Base-by-base conservation (phyloP, 2,113 vertebrate species). In the Chaetops frenatus region DNA sequence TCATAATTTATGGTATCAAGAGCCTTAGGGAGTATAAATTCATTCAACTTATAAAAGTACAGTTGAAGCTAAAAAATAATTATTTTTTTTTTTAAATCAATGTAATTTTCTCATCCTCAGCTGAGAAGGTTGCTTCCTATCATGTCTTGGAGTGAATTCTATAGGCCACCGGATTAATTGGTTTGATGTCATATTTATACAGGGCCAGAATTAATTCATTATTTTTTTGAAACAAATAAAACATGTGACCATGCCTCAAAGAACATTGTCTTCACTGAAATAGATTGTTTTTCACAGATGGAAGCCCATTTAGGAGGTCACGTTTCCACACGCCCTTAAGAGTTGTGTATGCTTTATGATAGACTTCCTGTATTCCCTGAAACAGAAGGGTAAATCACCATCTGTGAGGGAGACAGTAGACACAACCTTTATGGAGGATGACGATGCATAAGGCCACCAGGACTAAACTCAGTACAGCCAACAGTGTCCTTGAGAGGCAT, bases 401-500 rank as follows among this genome's bases (percentile, higher is more conserved):
- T 60, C 5, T 57, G n/a, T 31, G 38, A 47, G 58, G 21, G 54
- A 86, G 36, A 44, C 48, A 80, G 42, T 21, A 51, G 61, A 12
- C 74, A 35, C 18, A 42, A 17, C 27, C 24, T 5, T 60, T 74
- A 17, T 8, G 40, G 35, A 44, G 28, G 36, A 42, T 51, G 45
- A 24, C 66, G 42, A 23, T 71, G 24, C 22, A 8, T 53, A 53
- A 86, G n/a, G 36, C 47, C 44, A 54, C 28, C 38, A 65, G 38
- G 38, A n/a, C 45, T 77, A 65, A 73, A 83, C 16, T 81, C 66
- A 47, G 24, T 25, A 11, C 1, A 0, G 24, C 35, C 35, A 65
- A 3, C n/a, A 2, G 0, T 74, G 81, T 48, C 50, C 50, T 40
- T 40, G 10, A 24, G 6, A 28, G 0, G 7, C n/a, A n/a, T 56